These are phyloP conservation scores for Aphrophora alni DNA, from an alignment of 2,888 invertebrate genomes.

Conservation along the genomic window DNA sequence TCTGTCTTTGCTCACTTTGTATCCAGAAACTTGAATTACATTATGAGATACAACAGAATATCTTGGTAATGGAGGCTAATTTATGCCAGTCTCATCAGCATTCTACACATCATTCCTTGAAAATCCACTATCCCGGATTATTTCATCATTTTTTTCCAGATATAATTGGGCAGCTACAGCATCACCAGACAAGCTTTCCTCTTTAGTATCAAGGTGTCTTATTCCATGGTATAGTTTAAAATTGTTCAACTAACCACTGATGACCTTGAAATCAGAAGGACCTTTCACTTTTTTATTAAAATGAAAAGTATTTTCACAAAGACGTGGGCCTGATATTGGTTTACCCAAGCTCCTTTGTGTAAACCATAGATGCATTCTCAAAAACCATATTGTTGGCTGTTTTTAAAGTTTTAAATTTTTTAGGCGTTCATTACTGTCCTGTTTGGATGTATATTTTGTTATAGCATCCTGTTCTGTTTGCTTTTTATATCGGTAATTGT, in stretches of 20 bases:
- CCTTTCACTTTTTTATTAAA: conserved; percentile 40
- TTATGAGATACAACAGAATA: conserved; percentile 50
- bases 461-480: too few species aligned
- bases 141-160: conserved; percentile 44
- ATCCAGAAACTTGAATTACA: conserved; percentile 53
- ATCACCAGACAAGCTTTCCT: conserved; percentile 42
- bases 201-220: conserved; percentile 45
- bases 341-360: too few species aligned
- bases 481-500: too few species aligned
- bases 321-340: too few species aligned
- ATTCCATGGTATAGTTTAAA: conserved; percentile 45
- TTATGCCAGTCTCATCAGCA: conserved; percentile 51
- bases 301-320: conserved; percentile 39
- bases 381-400: too few species aligned
- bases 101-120: conserved; percentile 50
- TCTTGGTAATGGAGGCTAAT: conserved; percentile 49
- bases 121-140: conserved; percentile 16
- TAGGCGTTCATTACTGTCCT: too few species aligned
- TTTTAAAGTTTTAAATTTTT: too few species aligned
- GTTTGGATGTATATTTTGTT: too few species aligned
- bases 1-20: conserved; percentile 54
- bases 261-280: conserved; percentile 30
- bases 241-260: conserved; percentile 47
- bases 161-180: conserved; percentile 41
- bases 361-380: too few species aligned